phyloP scores from a whole-genome alignment of 1,140 invertebrate species.

The Aphis gossypii region DNA sequence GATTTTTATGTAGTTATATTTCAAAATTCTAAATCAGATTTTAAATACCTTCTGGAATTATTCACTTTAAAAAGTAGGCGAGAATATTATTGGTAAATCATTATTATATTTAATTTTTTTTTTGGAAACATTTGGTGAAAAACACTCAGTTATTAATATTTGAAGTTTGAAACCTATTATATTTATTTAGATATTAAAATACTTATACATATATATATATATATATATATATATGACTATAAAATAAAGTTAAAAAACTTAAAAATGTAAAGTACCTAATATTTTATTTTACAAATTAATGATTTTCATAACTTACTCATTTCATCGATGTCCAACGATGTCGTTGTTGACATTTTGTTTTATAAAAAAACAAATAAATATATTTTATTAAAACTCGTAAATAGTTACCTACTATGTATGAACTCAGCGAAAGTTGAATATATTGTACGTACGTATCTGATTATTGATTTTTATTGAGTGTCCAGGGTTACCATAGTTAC shows the following conservation, averaged over 20 bases:
- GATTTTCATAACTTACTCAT: constrained; percentile 26
- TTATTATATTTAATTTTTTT: neutral
- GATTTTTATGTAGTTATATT: too few species aligned
- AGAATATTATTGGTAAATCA: neutral
- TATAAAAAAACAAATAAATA: constrained; percentile 11
- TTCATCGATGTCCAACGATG: constrained; percentile 49
- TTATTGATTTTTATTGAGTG: constrained; percentile 39
- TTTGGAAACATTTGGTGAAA: neutral
- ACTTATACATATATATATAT: too few species aligned
- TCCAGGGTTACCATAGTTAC: constrained; percentile 48
- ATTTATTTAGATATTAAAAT: too few species aligned
- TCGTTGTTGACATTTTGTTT: constrained; percentile 24
- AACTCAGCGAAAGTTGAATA: neutral
- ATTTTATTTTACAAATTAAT: neutral
- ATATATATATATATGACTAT: too few species aligned
- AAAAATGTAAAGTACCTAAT: neutral
- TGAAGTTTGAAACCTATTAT: neutral
- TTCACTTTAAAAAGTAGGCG: neutral
- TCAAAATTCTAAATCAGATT: too few species aligned
- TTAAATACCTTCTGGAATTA: neutral
- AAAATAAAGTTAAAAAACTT: neutral
- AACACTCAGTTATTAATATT: neutral
- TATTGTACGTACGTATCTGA: neutral
- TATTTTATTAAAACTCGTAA: neutral
- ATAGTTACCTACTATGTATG: neutral